Evolutionary conservation across 2,888 invertebrate species (phyloP).

Genomic region (Perizoma flavofasciatum): DNA sequence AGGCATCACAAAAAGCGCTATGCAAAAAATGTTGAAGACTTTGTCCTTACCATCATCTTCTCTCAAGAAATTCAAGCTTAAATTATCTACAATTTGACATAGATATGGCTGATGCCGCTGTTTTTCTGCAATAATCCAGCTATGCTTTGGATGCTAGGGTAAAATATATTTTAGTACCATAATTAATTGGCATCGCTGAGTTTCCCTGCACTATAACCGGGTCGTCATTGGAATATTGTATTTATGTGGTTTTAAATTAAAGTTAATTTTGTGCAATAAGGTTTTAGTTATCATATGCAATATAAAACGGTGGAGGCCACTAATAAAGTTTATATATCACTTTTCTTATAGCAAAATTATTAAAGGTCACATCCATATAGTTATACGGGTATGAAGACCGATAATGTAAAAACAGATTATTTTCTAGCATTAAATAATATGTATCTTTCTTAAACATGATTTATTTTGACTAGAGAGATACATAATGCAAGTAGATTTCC

Average conservation of each 20-base stretch:
- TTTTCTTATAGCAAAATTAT: too few species aligned
- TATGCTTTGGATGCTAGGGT: conserved; percentile 1
- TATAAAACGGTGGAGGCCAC: background rate
- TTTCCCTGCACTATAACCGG: conserved; percentile 33
- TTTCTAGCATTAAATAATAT: too few species aligned
- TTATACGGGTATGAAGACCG: too few species aligned
- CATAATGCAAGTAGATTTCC: conserved; percentile 8
- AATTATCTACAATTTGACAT: too few species aligned
- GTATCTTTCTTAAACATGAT: conserved; percentile 4
- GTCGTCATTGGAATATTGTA: conserved; percentile 28
- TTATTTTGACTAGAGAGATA: conserved; percentile 2
- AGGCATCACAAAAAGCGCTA: too few species aligned
- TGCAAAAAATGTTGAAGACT: too few species aligned
- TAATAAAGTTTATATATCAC: too few species aligned
- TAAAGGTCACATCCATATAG: too few species aligned
- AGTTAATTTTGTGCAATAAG: conserved; percentile 15
- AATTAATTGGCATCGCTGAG: conserved; percentile 32
- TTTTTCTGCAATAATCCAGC: background rate
- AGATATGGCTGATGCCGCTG: too few species aligned
- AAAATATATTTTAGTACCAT: conserved; percentile 29
- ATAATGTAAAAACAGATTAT: too few species aligned
- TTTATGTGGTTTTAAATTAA: conserved; percentile 16
- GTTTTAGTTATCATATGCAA: conserved; percentile 13
- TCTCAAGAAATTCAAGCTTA: too few species aligned
- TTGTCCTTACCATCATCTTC: too few species aligned